These are phyloP conservation scores for Linnaemya vulpina DNA, from an alignment of 2,888 invertebrate species.

Conservation along the genomic window DNA sequence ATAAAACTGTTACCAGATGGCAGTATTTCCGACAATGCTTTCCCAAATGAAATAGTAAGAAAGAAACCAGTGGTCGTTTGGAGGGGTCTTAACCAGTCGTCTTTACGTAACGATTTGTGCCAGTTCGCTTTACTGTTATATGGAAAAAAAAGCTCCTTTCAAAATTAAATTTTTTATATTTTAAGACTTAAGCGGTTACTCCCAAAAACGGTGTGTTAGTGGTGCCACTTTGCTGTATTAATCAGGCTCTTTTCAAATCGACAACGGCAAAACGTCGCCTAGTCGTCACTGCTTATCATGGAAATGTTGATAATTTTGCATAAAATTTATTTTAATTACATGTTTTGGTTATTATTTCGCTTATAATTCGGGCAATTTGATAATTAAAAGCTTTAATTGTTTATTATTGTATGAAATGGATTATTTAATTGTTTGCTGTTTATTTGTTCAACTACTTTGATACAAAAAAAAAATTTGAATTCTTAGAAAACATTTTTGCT, in stretches of 20 bases:
- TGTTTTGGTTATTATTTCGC: conserved; percentile 25
- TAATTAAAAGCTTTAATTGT: conserved; percentile 24
- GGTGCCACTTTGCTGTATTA: conserved; percentile 60
- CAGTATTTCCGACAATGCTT: no score
- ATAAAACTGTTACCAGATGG: no score
- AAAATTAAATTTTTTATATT: neutral
- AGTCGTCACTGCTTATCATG: conserved; percentile 9
- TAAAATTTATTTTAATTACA: conserved; percentile 41
- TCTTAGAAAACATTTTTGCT: neutral
- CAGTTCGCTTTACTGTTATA: no score
- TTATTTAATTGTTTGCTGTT: conserved; percentile 18
- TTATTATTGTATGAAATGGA: conserved; percentile 11
- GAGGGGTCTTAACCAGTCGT: no score
- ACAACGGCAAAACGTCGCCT: conserved; percentile 60
- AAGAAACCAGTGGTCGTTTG: no score
- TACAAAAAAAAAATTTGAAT: neutral
- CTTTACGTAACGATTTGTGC: no score
- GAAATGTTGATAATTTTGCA: conserved; percentile 33
- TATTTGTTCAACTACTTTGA: neutral
- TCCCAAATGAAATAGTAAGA: no score
- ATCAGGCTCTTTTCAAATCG: conserved; percentile 49
- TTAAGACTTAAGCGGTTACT: neutral
- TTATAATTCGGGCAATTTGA: conserved; percentile 33
- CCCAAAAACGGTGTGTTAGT: neutral
- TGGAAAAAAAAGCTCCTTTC: neutral